Percentiles rank a stretch among this genome's conserved stretches.
Evolutionary conservation across 2,113 vertebrate species (phyloP).

Genomic region (Macheiramphus alcinus): DNA sequence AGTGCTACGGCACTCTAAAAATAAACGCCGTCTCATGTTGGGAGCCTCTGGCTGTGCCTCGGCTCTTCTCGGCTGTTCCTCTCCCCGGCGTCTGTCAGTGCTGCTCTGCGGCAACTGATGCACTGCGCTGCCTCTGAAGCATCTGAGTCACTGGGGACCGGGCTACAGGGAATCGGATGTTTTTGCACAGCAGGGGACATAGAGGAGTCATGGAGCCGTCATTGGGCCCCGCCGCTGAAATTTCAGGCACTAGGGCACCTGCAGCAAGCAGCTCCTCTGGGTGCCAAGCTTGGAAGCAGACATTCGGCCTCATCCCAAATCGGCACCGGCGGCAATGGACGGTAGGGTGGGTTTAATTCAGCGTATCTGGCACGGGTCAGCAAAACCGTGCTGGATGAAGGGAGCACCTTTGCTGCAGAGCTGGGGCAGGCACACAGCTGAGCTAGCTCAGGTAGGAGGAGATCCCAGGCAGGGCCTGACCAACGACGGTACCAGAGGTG

Average conservation of each 20-base stretch:
- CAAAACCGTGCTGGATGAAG: neutral
- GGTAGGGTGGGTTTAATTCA: neutral
- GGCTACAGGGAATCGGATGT: rapidly evolving
- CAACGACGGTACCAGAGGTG: neutral
- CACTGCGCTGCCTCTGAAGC: neutral
- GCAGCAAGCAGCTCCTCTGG: neutral
- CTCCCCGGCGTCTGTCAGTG: neutral
- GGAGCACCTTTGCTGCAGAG: neutral
- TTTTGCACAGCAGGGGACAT: rapidly evolving
- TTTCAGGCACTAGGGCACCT: neutral
- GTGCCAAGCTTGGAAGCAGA: neutral
- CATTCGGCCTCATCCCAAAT: neutral
- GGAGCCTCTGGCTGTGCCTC: neutral
- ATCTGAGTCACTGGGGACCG: neutral
- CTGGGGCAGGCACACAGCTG: neutral
- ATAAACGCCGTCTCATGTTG: neutral
- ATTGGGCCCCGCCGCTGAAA: neutral
- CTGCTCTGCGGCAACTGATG: neutral
- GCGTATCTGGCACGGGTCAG: rapidly evolving
- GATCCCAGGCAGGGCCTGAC: neutral
- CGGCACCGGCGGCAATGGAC: rapidly evolving
- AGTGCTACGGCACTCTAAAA: neutral
- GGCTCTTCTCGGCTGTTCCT: neutral
- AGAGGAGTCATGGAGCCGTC: rapidly evolving
- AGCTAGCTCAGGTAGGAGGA: neutral